phyloP scores from a whole-genome alignment of 2,797 vertebrate species.

The Hoplostethus mediterraneus region DNA sequence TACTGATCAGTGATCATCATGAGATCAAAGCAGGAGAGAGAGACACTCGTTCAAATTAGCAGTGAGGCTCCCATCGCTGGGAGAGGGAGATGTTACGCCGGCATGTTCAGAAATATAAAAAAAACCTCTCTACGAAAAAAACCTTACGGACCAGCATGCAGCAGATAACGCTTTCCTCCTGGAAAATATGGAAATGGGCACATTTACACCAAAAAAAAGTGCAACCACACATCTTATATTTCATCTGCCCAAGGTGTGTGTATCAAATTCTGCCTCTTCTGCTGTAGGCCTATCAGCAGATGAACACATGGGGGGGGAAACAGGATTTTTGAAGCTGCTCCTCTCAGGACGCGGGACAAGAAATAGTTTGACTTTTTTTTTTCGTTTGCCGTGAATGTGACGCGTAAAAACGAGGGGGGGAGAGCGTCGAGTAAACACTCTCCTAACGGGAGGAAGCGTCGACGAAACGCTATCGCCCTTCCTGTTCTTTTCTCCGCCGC shows the following conservation, averaged over 20 bases:
- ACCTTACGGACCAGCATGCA: slow-evolving; percentile 23
- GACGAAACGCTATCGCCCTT: slow-evolving; percentile 30
- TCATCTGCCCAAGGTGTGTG: slow-evolving; percentile 41
- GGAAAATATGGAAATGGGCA: slow-evolving; percentile 63
- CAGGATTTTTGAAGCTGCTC: slow-evolving; percentile 29
- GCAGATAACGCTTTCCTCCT: slow-evolving; percentile 29
- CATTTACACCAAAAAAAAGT: slow-evolving; percentile 24
- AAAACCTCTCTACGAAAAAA: slow-evolving; percentile 2
- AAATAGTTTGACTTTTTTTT: slow-evolving; percentile 39
- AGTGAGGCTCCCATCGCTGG: slow-evolving; percentile 17
- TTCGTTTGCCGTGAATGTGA: slow-evolving; percentile 39
- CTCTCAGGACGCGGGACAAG: slow-evolving; percentile 4
- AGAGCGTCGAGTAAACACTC: slow-evolving; percentile 38
- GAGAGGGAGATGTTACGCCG: slow-evolving; percentile 4
- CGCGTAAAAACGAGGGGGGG: slow-evolving; percentile 44
- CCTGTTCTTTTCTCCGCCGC: neutral
- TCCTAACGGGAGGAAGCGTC: slow-evolving; percentile 24
- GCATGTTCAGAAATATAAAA: slow-evolving; percentile 21
- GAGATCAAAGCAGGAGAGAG: slow-evolving; percentile 40
- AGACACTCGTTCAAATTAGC: slow-evolving; percentile 48
- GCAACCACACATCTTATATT: slow-evolving; percentile 33
- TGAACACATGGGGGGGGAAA: slow-evolving; percentile 15
- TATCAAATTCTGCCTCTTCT: slow-evolving; percentile 17
- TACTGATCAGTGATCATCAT: slow-evolving; percentile 42
- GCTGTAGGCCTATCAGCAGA: slow-evolving; percentile 34